Base-by-base conservation (phyloP, 2,888 invertebrate species). In the Neuroscelio doddi region DNA sequence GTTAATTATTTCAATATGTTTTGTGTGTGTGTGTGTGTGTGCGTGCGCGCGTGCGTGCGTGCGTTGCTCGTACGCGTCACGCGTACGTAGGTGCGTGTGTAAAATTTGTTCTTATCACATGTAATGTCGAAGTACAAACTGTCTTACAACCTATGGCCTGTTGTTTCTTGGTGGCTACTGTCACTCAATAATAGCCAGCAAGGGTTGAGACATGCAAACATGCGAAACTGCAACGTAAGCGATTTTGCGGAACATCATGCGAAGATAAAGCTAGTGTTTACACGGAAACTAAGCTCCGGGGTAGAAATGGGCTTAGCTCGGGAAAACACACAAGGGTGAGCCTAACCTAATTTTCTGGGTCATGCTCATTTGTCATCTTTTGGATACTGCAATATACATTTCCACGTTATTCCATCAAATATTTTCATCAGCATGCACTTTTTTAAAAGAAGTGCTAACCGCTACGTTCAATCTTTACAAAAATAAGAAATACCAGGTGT, bases 201-300 rank as follows among this genome's bases (percentile, higher is more conserved):
- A 36, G 4, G 38, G 52, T 59, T 61, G 47, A 56, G 49, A 47
- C 57, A 62, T 62, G 69, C 58, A 72, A 70, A 70, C 68, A 69
- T 68, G 68, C 62, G 66, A 68, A 69, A 72, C 64, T 72, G 69
- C 70, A 67, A 62, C 55, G 56, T 55, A 64, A 62, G 62, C 69
- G 66, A 70, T 72, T 68, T 68, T 68, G 65, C 65, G 56, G 45
- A 64, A 41, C 50, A 62, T 57, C 47, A 34, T 36, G 51, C 50
- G 39, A 61, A 52, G 66, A 55, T 62, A 57, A 67, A 67, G 67
- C 68, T 64, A 58, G 65, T 67, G 68, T 72, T 70, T 72, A 70
- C 70, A 67, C 63, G 49, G 47, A 46, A 38, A 58, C 57, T 47
- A 52, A 53, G 49, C 64, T 53, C 30, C 8, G 34, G 39, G 46